These are phyloP conservation scores for Pseudopleuronectes americanus DNA, from an alignment of 2,797 vertebrate genomes.

Conservation along the genomic window DNA sequence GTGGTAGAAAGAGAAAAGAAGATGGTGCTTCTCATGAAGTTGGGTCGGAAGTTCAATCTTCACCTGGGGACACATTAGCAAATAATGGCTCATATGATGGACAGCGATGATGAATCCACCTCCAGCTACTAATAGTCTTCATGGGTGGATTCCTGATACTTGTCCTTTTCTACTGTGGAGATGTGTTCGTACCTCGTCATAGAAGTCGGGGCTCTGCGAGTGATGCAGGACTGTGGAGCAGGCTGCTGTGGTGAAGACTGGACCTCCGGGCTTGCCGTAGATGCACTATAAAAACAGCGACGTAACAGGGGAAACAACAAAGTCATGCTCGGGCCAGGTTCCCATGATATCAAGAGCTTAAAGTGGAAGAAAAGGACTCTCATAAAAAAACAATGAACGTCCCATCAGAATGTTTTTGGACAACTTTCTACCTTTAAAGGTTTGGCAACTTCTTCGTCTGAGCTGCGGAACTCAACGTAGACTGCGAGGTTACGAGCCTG, in stretches of 20 bases:
- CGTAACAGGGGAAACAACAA: conserved; percentile 1
- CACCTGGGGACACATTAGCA: conserved; percentile 81
- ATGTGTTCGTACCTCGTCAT: conserved; percentile 89
- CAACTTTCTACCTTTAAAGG: conserved; percentile 88
- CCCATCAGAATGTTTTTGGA: conserved; percentile 19
- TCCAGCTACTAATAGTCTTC: too few relatives aligned
- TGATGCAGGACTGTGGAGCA: conserved; percentile 95
- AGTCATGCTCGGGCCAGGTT: conserved; percentile 4
- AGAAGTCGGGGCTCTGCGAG: conserved; percentile 98
- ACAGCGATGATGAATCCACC: not conserved
- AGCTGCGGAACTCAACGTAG: conserved; percentile 94
- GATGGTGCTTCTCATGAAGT: conserved; percentile 97
- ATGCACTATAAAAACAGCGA: conserved; percentile 87
- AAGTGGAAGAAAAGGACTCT: conserved; percentile 7
- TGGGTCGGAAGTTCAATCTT: conserved; percentile 98
- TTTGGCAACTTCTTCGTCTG: conserved; percentile 92
- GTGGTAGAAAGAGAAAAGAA: conserved; percentile 98
- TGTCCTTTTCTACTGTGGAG: not conserved
- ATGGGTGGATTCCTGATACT: not conserved
- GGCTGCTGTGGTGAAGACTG: conserved; percentile 89
- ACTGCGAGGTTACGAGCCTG: conserved; percentile 97
- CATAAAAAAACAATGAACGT: conserved; percentile 28
- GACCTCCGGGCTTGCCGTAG: conserved; percentile 95
- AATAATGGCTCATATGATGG: not conserved
- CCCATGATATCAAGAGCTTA: not conserved